A percentile compares a stretch with the other conserved stretches of the same genome.
Conservation (phyloP, 2,888 invertebrate species). For the Drosophila prostipennis region DNA sequence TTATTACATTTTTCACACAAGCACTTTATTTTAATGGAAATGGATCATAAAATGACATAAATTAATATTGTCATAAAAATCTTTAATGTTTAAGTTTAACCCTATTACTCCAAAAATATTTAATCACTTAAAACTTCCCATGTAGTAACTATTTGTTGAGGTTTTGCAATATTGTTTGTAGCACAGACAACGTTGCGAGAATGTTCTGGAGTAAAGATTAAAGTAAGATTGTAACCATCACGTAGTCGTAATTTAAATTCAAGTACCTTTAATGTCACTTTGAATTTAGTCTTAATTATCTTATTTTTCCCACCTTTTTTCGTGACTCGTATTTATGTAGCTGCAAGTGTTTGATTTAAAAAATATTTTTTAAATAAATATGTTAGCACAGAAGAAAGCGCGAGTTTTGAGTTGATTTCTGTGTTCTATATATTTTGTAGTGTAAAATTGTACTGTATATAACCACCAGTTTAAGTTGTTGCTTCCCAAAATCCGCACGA, state of each 20-base stretch:
- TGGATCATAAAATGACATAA: not conserved
- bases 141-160: no score
- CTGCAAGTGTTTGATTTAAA: slow-evolving; percentile 9
- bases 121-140: no score
- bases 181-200: slow-evolving; percentile 7
- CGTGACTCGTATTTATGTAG: slow-evolving; percentile 2
- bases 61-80: no score
- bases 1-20: not conserved
- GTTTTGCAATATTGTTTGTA: no score
- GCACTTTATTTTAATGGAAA: not conserved
- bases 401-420: slow-evolving; percentile 21
- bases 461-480: slow-evolving; percentile 32
- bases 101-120: no score
- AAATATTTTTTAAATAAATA: not conserved
- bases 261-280: not conserved
- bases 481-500: slow-evolving; percentile 26
- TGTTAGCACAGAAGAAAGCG: slow-evolving; percentile 5
- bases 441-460: slow-evolving; percentile 33
- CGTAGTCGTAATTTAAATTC: slow-evolving; percentile 3
- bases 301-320: not conserved
- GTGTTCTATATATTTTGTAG: slow-evolving; percentile 22
- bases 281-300: not conserved
- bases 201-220: not conserved
- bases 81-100: no score
- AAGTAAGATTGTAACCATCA: slow-evolving; percentile 6